Evolutionary conservation across 37 sponge, comb jelly and placozoan genomes (phyloP), one percentile per base, ranked within the genome.

Genomic region (Aplysina aerophoba): DNA sequence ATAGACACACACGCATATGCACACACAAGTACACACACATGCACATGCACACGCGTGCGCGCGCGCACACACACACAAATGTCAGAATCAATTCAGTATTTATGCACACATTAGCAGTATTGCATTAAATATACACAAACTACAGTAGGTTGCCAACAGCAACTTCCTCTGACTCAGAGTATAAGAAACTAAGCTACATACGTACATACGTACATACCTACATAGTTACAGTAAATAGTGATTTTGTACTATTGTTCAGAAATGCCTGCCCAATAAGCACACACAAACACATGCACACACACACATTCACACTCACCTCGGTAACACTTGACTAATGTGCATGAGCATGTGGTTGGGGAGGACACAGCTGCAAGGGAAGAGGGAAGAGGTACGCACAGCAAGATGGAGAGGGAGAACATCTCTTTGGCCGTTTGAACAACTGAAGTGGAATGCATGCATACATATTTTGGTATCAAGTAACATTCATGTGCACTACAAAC

Each of bases 291-390:
- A 65, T 30, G 24, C 38, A 81, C 37, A 12, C 74, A 38, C 14
- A 20, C 41, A 15, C 41, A 19, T 11, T 25, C 30, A 13, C 14
- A 33, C 74, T 38, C 20, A 73, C 74, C 74, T 72, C 16, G 98
- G 96, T 34, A 98, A 83, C 14, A 84, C 87, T 65, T 95, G 91
- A 0, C 94, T 58, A 66, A 98, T 94, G 82, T 98, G 96, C 53
- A 98, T 86, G 87, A 98, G 82, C 99, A 98, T 98, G 93, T 94
- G 92, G 71, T 92, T 94, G 19, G 99, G 99, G 17, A 98, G 90
- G 50, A 96, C 95, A 82, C 83, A 95, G 33, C 90, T 90, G 68
- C 8, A 41, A n/a, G n/a, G n/a, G n/a, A n/a, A n/a, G n/a, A n/a
- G n/a, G 13, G 53, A 24, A 60, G 79, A 20, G 44, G 39, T 6